Conservation (phyloP, 2,888 invertebrate genomes). For the Thera obeliscata region DNA sequence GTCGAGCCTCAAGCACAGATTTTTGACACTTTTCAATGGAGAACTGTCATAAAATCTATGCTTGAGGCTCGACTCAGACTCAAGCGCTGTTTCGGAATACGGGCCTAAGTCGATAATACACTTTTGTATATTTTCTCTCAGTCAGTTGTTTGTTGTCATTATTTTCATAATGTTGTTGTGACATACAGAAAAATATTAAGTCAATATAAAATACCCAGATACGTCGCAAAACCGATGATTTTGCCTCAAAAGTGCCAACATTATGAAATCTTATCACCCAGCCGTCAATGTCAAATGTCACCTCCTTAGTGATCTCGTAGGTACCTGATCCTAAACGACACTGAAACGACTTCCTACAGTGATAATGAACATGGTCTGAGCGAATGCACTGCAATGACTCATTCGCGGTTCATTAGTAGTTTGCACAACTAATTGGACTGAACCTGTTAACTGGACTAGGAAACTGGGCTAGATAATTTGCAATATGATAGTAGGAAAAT, state of each 20-base stretch:
- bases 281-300: conserved; percentile 8
- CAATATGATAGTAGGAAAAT: background rate
- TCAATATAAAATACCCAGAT: no score
- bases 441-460: background rate
- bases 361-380: conserved; percentile 15
- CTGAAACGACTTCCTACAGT: conserved; percentile 22
- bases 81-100: no score
- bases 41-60: no score
- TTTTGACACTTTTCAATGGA: no score
- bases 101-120: no score
- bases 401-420: conserved; percentile 14
- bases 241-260: background rate
- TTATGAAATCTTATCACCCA: background rate
- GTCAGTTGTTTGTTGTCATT: no score
- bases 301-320: conserved; percentile 4
- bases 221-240: background rate
- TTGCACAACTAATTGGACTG: conserved; percentile 10
- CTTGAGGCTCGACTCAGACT: no score
- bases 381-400: conserved; percentile 11
- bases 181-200: no score
- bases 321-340: conserved; percentile 11
- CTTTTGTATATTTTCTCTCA: no score
- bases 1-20: no score
- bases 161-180: no score
- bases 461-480: background rate